Evolutionary conservation across 2,113 vertebrate species (phyloP).

Genomic region (Silurus asotus): DNA sequence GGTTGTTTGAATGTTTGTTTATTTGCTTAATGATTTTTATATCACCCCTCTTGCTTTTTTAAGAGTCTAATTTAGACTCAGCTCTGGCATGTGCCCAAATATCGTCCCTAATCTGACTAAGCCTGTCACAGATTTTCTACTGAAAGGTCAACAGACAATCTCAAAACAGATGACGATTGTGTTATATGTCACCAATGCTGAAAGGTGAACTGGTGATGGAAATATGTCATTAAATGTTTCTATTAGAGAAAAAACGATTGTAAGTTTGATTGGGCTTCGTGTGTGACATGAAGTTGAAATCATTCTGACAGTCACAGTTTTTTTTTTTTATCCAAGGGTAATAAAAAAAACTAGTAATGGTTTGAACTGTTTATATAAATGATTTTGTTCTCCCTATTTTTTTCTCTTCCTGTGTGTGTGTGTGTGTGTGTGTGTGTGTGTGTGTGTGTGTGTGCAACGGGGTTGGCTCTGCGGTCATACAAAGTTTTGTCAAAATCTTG

Average conservation of each 20-base stretch:
- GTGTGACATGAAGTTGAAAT: constrained; percentile 27
- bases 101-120: constrained; percentile 49
- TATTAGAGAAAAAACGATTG: background rate
- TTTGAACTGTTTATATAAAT: constrained; percentile 12
- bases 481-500: too few species aligned
- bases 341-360: constrained; percentile 23
- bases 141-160: constrained; percentile 58
- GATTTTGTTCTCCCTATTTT: too few species aligned
- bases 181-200: constrained; percentile 21
- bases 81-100: constrained; percentile 32
- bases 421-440: background rate
- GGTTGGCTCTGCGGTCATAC: background rate
- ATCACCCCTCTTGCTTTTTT: background rate
- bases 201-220: constrained; percentile 2
- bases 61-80: constrained; percentile 39
- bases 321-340: background rate
- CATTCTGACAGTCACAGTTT: constrained; percentile 15
- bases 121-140: constrained; percentile 47
- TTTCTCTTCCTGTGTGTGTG: too few species aligned
- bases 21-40: constrained; percentile 6
- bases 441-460: background rate
- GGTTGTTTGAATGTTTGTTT: background rate
- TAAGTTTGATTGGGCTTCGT: constrained; percentile 17
- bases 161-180: constrained; percentile 45
- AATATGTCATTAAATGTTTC: constrained; percentile 13